These are phyloP conservation scores for Bembecia ichneumoniformis DNA, from an alignment of 2,888 invertebrate genomes.

Conservation along the genomic window DNA sequence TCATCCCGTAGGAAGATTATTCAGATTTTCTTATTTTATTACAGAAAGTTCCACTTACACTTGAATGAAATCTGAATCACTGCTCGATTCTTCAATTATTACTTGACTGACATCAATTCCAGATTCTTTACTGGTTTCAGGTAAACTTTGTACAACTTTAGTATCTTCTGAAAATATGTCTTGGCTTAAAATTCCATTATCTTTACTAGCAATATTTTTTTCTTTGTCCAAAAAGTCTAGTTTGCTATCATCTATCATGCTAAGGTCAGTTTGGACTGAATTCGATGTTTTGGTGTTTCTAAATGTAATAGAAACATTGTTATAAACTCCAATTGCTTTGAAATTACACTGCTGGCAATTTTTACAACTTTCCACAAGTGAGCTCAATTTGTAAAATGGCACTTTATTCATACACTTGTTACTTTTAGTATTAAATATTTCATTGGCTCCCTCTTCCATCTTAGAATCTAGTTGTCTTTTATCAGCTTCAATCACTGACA, in stretches of 20 bases:
- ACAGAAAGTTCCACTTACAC: too few species aligned
- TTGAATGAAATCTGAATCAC: conserved; percentile 28
- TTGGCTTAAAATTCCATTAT: conserved; percentile 13
- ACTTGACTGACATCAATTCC: conserved; percentile 10
- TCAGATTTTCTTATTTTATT: too few species aligned
- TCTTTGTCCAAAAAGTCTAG: too few species aligned
- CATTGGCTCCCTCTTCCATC: not conserved
- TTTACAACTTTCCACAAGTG: conserved; percentile 27
- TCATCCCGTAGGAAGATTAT: too few species aligned
- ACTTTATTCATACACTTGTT: conserved; percentile 17
- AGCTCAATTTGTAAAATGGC: conserved; percentile 42
- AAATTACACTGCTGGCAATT: conserved; percentile 12
- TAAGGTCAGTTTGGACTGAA: too few species aligned
- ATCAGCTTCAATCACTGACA: conserved; percentile 39
- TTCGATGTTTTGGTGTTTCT: too few species aligned
- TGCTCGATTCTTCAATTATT: conserved; percentile 50
- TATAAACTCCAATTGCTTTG: too few species aligned
- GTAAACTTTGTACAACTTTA: not conserved
- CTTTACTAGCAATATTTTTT: not conserved
- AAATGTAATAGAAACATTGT: not conserved
- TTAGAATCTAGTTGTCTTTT: conserved; percentile 14
- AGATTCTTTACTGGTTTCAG: not conserved
- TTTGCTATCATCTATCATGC: too few species aligned
- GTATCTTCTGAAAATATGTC: conserved; percentile 20
- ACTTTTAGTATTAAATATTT: not conserved